Evolutionary conservation across 2,113 vertebrate genomes (phyloP).

Genomic region (Spea bombifrons): DNA sequence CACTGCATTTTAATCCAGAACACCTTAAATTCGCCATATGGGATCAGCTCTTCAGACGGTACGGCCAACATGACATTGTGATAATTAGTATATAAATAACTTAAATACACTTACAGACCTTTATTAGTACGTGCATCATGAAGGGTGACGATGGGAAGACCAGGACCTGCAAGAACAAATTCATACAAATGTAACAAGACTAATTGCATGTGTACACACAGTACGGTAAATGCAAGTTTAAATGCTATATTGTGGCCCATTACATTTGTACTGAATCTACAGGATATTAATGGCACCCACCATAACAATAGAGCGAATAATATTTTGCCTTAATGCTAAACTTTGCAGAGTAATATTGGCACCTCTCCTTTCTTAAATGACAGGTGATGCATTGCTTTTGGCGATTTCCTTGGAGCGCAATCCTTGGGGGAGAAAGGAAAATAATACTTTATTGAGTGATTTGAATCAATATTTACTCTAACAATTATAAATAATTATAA

Average conservation of each 20-base stretch:
- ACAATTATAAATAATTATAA: no score
- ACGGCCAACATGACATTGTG: no score
- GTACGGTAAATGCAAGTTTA: no score
- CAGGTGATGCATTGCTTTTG: conserved; percentile 73
- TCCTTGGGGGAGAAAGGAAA: conserved; percentile 63
- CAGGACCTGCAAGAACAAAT: conserved; percentile 60
- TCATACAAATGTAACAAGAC: no score
- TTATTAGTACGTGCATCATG: conserved; percentile 63
- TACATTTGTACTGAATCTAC: no score
- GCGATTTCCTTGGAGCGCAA: conserved; percentile 63
- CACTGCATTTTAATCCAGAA: no score
- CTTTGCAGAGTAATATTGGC: conserved; percentile 73
- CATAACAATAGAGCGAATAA: conserved; percentile 71
- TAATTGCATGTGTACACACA: no score
- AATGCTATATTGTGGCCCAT: no score
- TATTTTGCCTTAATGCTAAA: conserved; percentile 73
- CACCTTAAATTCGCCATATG: no score
- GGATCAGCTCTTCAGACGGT: no score
- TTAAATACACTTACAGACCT: conserved; percentile 57
- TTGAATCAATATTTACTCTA: no score
- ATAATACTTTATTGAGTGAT: conserved; percentile 12
- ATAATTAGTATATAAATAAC: no score
- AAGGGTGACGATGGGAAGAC: conserved; percentile 72
- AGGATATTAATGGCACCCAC: conserved; percentile 56
- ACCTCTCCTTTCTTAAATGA: conserved; percentile 74